Evolutionary conservation across 1,140 invertebrate genomes (phyloP), one percentile per base, ranked within the genome.

Genomic region (Archegozetes longisetosus): DNA sequence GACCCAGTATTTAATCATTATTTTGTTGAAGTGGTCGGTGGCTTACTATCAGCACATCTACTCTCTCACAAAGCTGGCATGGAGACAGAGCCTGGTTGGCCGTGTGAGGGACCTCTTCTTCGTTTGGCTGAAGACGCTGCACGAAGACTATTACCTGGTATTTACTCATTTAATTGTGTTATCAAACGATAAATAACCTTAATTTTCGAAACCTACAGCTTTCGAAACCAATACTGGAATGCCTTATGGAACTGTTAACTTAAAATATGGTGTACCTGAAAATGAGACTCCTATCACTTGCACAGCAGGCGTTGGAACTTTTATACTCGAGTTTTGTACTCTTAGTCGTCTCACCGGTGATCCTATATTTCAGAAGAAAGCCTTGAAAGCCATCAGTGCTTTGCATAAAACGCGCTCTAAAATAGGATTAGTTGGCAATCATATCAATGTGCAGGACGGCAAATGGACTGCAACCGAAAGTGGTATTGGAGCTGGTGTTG

Each of bases 171-270:
- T 28, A n/a, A 66, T 14, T 55, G 28, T 9, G 32, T 48, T 56
- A 55, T 48, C 40, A 24, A 12, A 27, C 40, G 28, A 50, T 28
- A 50, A 14, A 50, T 17, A 46, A 23, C 23, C 25, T 14, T 14
- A 62, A 55, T 26, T 56, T 55, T 56, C 2, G 50, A 52, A 23
- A 32, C 48, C 27, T 68, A 58, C 65, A 72, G 79, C 79, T 23
- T 81, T 81, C 69, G 70, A 79, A 59, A 79, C 77, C 17, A 66
- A 70, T 29, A 78, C 79, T 61, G 93, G 94, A 1, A 98, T 99
- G 94, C 95, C 96, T 0, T 99, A 96, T 77, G 96, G 96, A 20
- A 98, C 95, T 12, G 90, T 81, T 6, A 96, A 96, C 73, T 72
- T 97, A 12, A 79, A 83, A 53, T 79, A 89, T 71, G 95, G 95